phyloP scores from a whole-genome alignment of 2,797 vertebrate genomes.

The Triplophysa bombifrons region DNA sequence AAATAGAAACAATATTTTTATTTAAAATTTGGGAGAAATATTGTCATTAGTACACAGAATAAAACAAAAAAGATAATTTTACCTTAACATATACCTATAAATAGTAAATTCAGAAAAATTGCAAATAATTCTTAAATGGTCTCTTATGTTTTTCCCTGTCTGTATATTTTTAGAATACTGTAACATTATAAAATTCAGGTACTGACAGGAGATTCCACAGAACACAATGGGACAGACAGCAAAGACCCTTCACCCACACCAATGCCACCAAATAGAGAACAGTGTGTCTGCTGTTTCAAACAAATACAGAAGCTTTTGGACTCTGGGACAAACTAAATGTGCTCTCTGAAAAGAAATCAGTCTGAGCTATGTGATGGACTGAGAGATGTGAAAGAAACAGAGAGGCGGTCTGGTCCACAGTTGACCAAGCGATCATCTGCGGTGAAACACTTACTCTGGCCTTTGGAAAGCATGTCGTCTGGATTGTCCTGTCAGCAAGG shows the following conservation, averaged over 20 bases:
- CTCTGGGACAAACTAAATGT: neutral
- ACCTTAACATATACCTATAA: too few species aligned
- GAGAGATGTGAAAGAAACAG: slow-evolving; percentile 2
- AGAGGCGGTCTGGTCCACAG: slow-evolving; percentile 51
- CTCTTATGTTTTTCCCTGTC: too few species aligned
- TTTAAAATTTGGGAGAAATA: too few species aligned
- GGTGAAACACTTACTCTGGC: slow-evolving; percentile 90
- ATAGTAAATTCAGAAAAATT: too few species aligned
- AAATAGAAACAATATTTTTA: too few species aligned
- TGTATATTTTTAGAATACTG: too few species aligned
- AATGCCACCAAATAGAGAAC: slow-evolving; percentile 1
- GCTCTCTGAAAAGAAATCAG: neutral
- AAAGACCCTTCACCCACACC: slow-evolving; percentile 1
- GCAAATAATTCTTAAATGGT: too few species aligned
- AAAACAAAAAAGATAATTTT: too few species aligned
- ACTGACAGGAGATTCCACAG: neutral
- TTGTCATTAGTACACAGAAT: too few species aligned
- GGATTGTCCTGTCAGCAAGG: slow-evolving; percentile 93
- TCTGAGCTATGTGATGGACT: slow-evolving; percentile 14
- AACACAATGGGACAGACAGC: neutral
- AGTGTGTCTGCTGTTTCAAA: neutral
- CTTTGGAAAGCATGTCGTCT: slow-evolving; percentile 93
- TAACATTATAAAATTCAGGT: neutral
- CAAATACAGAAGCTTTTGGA: neutral
- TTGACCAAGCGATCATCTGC: slow-evolving; percentile 51